phyloP scores from a whole-genome alignment of 2,113 vertebrate genomes.

The Morone saxatilis region DNA sequence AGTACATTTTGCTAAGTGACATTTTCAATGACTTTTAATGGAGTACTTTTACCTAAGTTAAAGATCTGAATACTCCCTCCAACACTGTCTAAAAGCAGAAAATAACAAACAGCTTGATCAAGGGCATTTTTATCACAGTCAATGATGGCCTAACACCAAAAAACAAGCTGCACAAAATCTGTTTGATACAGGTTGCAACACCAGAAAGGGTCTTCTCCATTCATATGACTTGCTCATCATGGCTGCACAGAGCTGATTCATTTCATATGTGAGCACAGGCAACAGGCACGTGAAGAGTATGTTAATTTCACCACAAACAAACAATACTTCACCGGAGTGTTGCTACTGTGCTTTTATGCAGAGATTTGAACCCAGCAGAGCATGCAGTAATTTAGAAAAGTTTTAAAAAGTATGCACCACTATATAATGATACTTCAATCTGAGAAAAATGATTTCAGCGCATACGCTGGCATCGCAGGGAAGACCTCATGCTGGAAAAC shows the following conservation, averaged over 20 bases:
- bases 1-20: neutral
- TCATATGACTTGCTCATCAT: slow-evolving; percentile 18
- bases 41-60: neutral
- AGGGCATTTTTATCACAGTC: neutral
- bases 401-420: neutral
- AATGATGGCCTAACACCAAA: neutral
- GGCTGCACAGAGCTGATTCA: neutral
- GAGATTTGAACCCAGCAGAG: slow-evolving; percentile 1
- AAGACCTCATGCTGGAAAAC: slow-evolving; percentile 65
- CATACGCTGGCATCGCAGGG: slow-evolving; percentile 29
- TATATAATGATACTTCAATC: slow-evolving; percentile 18
- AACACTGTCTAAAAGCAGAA: neutral
- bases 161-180: neutral
- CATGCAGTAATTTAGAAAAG: neutral
- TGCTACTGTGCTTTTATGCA: neutral
- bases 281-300: neutral
- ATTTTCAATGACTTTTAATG: neutral
- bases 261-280: neutral
- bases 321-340: neutral
- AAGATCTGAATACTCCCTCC: neutral
- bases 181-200: neutral
- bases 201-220: neutral
- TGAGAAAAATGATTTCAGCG: slow-evolving; percentile 27
- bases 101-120: neutral
- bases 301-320: neutral